Evolutionary conservation across 2,888 invertebrate genomes (phyloP), one percentile per base, ranked within the genome.

Genomic region (Dione vanillae): DNA sequence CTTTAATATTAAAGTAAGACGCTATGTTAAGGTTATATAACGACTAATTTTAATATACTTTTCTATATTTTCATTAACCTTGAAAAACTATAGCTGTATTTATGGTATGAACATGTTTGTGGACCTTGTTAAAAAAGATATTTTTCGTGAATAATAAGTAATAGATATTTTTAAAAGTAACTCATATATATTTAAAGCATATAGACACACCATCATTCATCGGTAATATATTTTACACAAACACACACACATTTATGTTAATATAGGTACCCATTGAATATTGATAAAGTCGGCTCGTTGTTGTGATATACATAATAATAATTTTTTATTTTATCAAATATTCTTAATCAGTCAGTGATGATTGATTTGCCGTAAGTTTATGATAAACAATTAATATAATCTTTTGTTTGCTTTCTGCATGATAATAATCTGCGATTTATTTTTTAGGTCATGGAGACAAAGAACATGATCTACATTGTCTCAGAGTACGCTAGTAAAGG

Each of bases 401-500:
- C 49, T 49, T 49, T 56, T 40, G 16, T 56, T 56, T 40, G 37
- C 56, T 56, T 56, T 37, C 10, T 56, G 10, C 16, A 2, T 56
- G 0, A 20, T 59, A 59, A n/a, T 27, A 43, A 43, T 27, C 9
- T 10, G 2, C 0, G 5, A 27, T n/a, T 61, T 45, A 20, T 45
- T 43, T 65, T 16, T 65, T 52, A 98, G 98, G 98, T 99, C 83
- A 99, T 99, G 98, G 98, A 99, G 94, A 98, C 99, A 70, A 98
- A 98, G 89, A 98, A 98, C 89, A 98, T 98, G 97, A 97, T 99
- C 86, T 99, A 99, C 92, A 96, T 99, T 86, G 99, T 99, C 77
- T 99, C 98, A 73, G 99, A 99, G 91, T 99, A 98, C 88, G 99
- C 99, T 77, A 98, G 97, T 85, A 97, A 98, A 92, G 99, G 99